Evolutionary conservation across 2,797 vertebrate species (phyloP).

Genomic region (Xenopus petersii): DNA sequence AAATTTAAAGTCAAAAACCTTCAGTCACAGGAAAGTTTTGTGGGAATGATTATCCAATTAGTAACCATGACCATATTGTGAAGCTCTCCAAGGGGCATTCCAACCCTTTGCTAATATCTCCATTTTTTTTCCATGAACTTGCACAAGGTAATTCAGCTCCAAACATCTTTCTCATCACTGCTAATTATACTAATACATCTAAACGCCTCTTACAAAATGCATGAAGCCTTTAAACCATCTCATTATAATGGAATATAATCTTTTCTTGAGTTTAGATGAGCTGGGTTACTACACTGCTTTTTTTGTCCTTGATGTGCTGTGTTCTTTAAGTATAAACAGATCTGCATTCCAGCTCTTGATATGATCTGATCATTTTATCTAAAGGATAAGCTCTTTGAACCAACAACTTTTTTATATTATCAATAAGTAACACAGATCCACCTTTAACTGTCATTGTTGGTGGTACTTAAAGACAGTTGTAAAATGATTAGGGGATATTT

Average conservation of each 20-base stretch:
- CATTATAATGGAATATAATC: conserved; percentile 86
- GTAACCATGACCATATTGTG: conserved; percentile 88
- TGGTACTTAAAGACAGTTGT: no score
- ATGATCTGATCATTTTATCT: no score
- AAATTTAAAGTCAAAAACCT: conserved; percentile 76
- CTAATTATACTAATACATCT: conserved; percentile 92
- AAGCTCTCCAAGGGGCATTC: conserved; percentile 80
- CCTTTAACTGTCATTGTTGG: no score
- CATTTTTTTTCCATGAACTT: conserved; percentile 80
- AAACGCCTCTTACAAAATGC: conserved; percentile 90
- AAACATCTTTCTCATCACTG: conserved; percentile 90
- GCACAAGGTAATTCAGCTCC: conserved; percentile 88
- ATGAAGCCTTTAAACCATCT: conserved; percentile 83
- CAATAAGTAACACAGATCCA: no score
- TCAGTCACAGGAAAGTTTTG: conserved; percentile 87
- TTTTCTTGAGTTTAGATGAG: conserved; percentile 87
- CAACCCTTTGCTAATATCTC: conserved; percentile 81
- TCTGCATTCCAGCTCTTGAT: not conserved
- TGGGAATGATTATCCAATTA: conserved; percentile 97
- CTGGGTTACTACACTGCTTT: conserved; percentile 79
- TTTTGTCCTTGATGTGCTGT: conserved; percentile 51
- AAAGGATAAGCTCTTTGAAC: no score
- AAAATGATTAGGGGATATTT: no score
- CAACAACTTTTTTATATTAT: no score
- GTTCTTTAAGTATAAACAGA: conserved; percentile 23